Base-by-base conservation (phyloP, 2,113 vertebrate genomes). In the Xenus cinereus region DNA sequence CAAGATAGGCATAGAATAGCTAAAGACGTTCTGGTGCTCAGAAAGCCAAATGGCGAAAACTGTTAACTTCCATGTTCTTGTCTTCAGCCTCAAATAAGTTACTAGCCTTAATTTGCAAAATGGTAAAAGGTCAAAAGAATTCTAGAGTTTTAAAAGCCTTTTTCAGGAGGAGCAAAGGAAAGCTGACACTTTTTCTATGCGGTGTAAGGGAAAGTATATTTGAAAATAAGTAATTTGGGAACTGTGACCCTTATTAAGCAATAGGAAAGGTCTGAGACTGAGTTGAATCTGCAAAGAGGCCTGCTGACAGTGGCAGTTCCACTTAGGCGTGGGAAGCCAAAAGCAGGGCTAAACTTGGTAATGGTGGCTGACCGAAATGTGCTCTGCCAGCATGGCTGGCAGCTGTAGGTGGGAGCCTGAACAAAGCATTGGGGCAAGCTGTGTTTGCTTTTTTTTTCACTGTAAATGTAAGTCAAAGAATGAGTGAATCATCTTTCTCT, bases 1-100 rank as follows among this genome's bases (percentile, higher is more conserved):
- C 87, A 73, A 81, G 89, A 84, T 16, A 19, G 67, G 41, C 9
- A 1, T 77, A n/a, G 80, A 92, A 90, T 81, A 81, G 53, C 67
- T 81, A 77, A 87, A 87, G 84, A 53, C 28, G 53, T 72, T 82
- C 37, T 79, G 57, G 57, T 76, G 32, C 45, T 91, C 48, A 37
- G 87, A 91, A 90, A 51, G 93, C 73, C 46, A 46, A 72, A 15
- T 41, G 51, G 73, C 51, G 30, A 72, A 91, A 83, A 48, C 76
- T 92, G 83, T 86, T 86, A 92, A 63, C 54, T 77, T 92, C 51
- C 26, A 2, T 33, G 37, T 81, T 92, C 87, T 84, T 75, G 60
- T 84, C 69, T 92, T 78, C 39, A 91, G 53, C 16, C 53, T 84
- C 69, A 84, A 12, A 81, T 60, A 79, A 19, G 81, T 72, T 94